Evolutionary conservation across 2,888 invertebrate species (phyloP).

Genomic region (Tuberolachnus salignus): DNA sequence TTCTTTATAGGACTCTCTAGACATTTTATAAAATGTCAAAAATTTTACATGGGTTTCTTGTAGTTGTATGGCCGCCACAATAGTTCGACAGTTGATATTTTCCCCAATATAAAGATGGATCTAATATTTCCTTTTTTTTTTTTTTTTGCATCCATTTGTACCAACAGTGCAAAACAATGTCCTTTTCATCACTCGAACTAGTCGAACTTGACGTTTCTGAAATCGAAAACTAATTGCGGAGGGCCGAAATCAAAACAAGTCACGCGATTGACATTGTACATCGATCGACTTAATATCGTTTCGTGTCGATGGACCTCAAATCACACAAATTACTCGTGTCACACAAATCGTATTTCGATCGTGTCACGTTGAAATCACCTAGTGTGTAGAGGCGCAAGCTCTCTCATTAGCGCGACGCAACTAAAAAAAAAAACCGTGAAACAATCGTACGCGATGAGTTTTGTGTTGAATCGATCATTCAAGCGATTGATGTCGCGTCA

Average conservation of each 20-base stretch:
- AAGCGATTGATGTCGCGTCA: neutral
- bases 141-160: constrained; percentile 13
- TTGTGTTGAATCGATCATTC: constrained; percentile 1
- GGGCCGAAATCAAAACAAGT: neutral
- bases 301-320: constrained; percentile 8
- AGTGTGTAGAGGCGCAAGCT: no score
- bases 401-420: constrained; percentile 4
- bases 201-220: neutral
- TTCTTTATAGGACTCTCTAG: no score
- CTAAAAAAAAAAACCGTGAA: constrained; percentile 6
- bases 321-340: neutral
- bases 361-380: no score
- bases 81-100: constrained; percentile 7
- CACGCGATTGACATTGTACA: neutral
- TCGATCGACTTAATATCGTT: neutral
- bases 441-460: constrained; percentile 1
- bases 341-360: no score
- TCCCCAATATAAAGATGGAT: constrained; percentile 7
- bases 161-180: neutral
- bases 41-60: constrained; percentile 20
- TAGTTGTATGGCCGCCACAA: constrained; percentile 1
- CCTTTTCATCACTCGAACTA: constrained; percentile 14
- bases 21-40: no score
- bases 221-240: neutral
- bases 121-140: constrained; percentile 6